Percentiles rank a stretch among this genome's conserved stretches.
Conservation (phyloP, 2,113 vertebrate genomes). For the Axis porcinus region DNA sequence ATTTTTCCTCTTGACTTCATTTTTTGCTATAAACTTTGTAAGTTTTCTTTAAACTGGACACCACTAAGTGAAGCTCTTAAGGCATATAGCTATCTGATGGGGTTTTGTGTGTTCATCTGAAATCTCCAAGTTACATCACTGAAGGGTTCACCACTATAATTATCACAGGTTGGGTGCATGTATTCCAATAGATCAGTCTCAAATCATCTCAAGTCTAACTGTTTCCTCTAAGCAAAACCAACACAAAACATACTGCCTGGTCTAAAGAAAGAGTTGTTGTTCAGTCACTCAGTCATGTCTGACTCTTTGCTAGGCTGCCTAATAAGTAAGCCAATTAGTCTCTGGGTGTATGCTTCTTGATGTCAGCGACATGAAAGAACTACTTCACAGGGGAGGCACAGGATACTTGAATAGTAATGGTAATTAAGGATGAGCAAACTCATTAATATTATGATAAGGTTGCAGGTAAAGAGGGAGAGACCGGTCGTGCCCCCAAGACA, state of each 20-base stretch:
- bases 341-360: neutral
- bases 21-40: neutral
- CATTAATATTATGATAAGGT: neutral
- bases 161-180: neutral
- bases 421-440: neutral
- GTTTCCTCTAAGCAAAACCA: neutral
- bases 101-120: neutral
- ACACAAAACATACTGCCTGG: neutral
- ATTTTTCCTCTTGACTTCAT: neutral
- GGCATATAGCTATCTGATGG: neutral
- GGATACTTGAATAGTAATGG: neutral
- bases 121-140: neutral
- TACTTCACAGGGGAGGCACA: neutral
- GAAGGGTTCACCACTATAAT: neutral
- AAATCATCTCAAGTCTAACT: neutral
- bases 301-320: neutral
- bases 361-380: neutral
- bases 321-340: neutral
- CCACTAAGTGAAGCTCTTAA: neutral
- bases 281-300: neutral
- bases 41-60: neutral
- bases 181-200: neutral
- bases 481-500: neutral
- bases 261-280: neutral
- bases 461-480: neutral